phyloP scores from a whole-genome alignment of 2,113 vertebrate genomes.

The Paramormyrops kingsleyae region DNA sequence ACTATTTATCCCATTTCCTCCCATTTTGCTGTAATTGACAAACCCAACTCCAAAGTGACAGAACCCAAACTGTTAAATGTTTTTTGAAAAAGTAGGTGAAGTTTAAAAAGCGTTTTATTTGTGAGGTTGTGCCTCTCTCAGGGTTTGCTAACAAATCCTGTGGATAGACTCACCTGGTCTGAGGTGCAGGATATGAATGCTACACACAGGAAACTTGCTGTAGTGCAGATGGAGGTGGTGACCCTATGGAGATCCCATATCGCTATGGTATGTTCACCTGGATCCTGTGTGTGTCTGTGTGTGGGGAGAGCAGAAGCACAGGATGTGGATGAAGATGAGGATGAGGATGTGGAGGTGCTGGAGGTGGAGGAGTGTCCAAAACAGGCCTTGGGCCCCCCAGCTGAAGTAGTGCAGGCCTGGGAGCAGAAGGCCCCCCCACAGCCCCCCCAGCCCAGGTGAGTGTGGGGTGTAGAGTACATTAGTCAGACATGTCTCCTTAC shows the following conservation, averaged over 20 bases:
- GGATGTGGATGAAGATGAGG: constrained; percentile 39
- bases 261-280: background rate
- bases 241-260: background rate
- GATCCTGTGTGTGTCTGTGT: constrained; percentile 23
- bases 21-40: background rate
- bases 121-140: background rate
- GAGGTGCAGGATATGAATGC: background rate
- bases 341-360: background rate
- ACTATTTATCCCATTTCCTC: background rate
- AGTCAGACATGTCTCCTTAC: background rate
- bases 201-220: background rate
- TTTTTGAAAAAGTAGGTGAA: background rate
- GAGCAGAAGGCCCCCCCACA: background rate
- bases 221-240: background rate
- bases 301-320: constrained; percentile 57
- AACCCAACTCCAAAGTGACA: background rate
- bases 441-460: background rate
- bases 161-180: background rate
- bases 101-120: background rate
- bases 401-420: constrained; percentile 6
- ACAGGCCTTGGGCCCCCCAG: constrained; percentile 38
- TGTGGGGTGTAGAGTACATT: background rate
- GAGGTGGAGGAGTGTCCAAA: constrained; percentile 68
- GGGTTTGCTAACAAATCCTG: background rate
- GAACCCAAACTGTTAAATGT: background rate